Evolutionary conservation across 2,888 invertebrate species (phyloP).

Genomic region (Meteorus cinctellus): DNA sequence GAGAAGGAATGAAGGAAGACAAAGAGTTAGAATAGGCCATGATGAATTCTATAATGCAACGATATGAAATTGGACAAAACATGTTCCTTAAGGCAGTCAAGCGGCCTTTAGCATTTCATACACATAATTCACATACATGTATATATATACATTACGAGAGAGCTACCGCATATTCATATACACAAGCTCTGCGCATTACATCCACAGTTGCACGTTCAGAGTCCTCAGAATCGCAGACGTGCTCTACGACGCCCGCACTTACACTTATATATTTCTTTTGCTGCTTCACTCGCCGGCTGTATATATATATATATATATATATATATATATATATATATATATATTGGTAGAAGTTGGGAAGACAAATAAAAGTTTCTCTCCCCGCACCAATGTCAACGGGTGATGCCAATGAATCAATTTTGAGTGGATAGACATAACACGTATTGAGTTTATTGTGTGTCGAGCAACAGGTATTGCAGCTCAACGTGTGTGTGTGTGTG

Average conservation of each 20-base stretch:
- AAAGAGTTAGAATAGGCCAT: conserved; percentile 38
- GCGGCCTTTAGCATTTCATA: conserved; percentile 41
- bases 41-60: conserved; percentile 26
- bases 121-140: conserved; percentile 36
- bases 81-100: conserved; percentile 45
- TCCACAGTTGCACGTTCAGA: background rate
- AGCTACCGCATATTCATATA: conserved; percentile 28
- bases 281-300: conserved; percentile 10
- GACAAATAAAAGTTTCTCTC: background rate
- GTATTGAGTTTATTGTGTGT: background rate
- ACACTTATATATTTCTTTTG: background rate
- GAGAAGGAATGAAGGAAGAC: conserved; percentile 38
- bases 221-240: conserved; percentile 11
- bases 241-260: conserved; percentile 1
- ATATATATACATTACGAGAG: conserved; percentile 5
- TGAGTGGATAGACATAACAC: background rate
- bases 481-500: no score
- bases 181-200: background rate
- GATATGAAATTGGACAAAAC: conserved; percentile 44
- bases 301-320: conserved; percentile 3
- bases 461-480: conserved; percentile 38
- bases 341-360: background rate
- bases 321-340: conserved; percentile 16
- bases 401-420: conserved; percentile 31
- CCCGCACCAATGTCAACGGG: conserved; percentile 18